Evolutionary conservation across 2,888 invertebrate species (phyloP).

Genomic region (Latrodectus elegans): DNA sequence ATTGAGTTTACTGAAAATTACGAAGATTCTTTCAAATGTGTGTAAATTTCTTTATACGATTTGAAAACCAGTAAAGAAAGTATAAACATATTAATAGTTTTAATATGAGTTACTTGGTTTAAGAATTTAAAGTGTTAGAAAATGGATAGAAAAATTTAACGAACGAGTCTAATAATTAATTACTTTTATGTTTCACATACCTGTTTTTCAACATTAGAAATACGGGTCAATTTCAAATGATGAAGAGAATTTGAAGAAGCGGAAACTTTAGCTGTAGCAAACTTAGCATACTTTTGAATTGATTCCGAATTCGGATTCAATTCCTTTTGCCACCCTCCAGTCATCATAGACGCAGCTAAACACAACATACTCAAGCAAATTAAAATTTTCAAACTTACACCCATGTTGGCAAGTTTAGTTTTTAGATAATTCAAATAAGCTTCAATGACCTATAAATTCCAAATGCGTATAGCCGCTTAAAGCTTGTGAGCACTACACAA

Average conservation of each 20-base stretch:
- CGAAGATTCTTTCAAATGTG: too few species aligned
- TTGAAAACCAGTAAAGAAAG: too few species aligned
- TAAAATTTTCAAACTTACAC: background rate
- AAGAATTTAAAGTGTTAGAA: background rate
- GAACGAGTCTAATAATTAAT: background rate
- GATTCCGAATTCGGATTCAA: background rate
- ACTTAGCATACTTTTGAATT: background rate
- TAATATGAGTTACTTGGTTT: too few species aligned
- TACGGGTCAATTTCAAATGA: background rate
- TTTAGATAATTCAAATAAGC: background rate
- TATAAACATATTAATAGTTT: too few species aligned
- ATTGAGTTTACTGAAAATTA: too few species aligned
- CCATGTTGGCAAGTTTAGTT: background rate
- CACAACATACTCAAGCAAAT: background rate
- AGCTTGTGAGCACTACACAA: too few species aligned
- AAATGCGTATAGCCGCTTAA: too few species aligned
- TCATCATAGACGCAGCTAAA: background rate
- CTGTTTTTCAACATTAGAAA: background rate
- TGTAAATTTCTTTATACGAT: too few species aligned
- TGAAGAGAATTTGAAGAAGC: too few species aligned
- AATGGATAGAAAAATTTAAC: background rate
- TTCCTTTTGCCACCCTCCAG: background rate
- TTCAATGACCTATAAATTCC: background rate
- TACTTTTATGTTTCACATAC: background rate
- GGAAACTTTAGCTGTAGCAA: conserved; percentile 17